A percentile compares a stretch with the other conserved stretches of the same genome.
Conservation (phyloP, 1,140 invertebrate species). For the Trichoplusia ni region DNA sequence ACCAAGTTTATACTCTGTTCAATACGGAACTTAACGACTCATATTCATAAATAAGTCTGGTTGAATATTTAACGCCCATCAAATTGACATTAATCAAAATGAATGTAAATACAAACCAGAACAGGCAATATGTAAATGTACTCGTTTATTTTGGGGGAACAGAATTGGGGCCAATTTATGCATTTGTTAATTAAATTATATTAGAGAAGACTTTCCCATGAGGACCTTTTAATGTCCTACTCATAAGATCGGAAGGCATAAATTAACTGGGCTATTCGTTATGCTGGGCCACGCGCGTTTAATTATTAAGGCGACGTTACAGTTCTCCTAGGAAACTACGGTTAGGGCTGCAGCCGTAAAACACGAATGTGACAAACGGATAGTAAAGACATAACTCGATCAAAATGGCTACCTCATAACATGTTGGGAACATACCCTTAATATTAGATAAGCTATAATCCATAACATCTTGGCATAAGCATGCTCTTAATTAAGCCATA, state of each 20-base stretch:
- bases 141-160: background rate
- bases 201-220: constrained; percentile 50
- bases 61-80: background rate
- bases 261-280: constrained; percentile 67
- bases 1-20: too few species aligned
- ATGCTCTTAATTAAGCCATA: background rate
- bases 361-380: constrained; percentile 10
- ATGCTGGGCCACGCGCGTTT: constrained; percentile 58
- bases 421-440: background rate
- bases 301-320: constrained; percentile 58
- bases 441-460: constrained; percentile 21
- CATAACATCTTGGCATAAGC: background rate
- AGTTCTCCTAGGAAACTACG: constrained; percentile 27
- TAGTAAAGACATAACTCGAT: constrained; percentile 9
- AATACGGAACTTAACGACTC: too few species aligned
- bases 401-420: background rate
- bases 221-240: constrained; percentile 63
- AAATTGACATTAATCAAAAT: background rate
- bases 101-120: constrained; percentile 1
- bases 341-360: background rate
- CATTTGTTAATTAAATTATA: constrained; percentile 66
- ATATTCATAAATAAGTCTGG: too few species aligned
- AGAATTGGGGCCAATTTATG: constrained; percentile 46
- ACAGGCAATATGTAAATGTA: constrained; percentile 18
- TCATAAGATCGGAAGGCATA: constrained; percentile 66